phyloP scores from a whole-genome alignment of 2,797 vertebrate genomes.

The Pyrocephalus nanus region DNA sequence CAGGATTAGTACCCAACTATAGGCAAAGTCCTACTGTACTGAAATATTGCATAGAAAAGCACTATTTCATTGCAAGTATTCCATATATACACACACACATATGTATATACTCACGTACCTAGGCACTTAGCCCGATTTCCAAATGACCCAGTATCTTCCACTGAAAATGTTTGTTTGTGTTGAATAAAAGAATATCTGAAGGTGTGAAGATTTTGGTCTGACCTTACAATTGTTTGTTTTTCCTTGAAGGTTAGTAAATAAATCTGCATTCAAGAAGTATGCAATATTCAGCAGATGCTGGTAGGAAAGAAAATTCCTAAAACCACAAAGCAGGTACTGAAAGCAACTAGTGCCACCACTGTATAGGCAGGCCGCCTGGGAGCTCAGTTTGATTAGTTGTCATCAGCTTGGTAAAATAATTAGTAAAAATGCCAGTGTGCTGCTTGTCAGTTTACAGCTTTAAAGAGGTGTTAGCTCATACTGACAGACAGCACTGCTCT shows the following conservation, averaged over 20 bases:
- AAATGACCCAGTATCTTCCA: background rate
- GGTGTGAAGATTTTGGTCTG: background rate
- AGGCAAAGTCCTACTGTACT: background rate
- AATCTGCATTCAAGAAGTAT: background rate
- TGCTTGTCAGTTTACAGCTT: constrained; percentile 51
- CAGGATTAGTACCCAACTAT: background rate
- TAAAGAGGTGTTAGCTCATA: constrained; percentile 45
- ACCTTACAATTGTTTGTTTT: background rate
- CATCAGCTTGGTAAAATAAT: constrained; percentile 47
- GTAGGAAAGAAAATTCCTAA: background rate
- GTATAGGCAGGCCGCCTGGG: background rate
- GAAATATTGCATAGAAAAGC: background rate
- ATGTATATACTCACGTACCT: background rate
- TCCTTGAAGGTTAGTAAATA: background rate
- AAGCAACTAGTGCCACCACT: background rate
- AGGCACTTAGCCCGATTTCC: background rate
- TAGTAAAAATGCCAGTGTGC: constrained; percentile 39
- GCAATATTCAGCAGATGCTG: background rate
- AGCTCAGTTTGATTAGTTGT: constrained; percentile 33
- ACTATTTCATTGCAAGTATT: background rate
- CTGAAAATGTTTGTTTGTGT: background rate
- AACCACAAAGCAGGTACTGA: background rate
- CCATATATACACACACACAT: no score
- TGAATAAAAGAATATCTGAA: background rate
- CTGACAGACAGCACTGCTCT: constrained; percentile 54